Base-by-base conservation (phyloP, 2,113 vertebrate species). In the Eublepharis macularius region DNA sequence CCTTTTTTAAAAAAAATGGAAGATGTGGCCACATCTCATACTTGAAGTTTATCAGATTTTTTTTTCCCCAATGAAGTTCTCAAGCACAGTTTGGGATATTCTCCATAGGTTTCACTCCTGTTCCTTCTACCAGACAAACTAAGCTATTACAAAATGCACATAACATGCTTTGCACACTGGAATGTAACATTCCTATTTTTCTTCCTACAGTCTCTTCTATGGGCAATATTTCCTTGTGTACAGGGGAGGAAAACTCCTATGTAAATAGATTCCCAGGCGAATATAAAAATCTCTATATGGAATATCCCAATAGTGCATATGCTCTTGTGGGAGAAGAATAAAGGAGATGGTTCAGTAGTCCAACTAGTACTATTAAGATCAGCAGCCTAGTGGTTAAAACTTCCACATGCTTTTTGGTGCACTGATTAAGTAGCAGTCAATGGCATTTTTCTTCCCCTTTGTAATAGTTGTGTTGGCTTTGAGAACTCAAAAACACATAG, bases 331-430 rank as follows among this genome's bases (percentile, higher is more conserved):
- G 82, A 91, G 72, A 51, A 86, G 86, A 32, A 88, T 83, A 54
- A 79, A 54, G 34, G 29, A 29, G 1, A 83, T 91, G 87, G 80
- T 91, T 82, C 91, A 83, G 82, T 84, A 90, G 74, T 68, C 85
- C 92, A 92, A 83, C 80, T 73, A 1, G 86, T 93, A 87, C 74
- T 76, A 17, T 90, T 92, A 96, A 39, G 95, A 95, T 96, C 95
- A 96, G 95, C 97, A 97, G 96, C 95, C 94, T 91, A 78, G 91
- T 97, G 95, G 94, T 96, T 97, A 89, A 91, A 96, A 96, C 29
- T 88, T 94, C 91, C 88, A 36, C 88, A 96, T 95, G 96, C 96
- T 97, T 97, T 85, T 97, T 85, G 88, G 94, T 97, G 96, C 93
- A 96, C 94, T 97, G 96, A 95, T 93, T 92, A 94, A 95, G 63